Evolutionary conservation across 2,113 vertebrate genomes (phyloP), one percentile per base, ranked within the genome.

Genomic region (Calypte anna): DNA sequence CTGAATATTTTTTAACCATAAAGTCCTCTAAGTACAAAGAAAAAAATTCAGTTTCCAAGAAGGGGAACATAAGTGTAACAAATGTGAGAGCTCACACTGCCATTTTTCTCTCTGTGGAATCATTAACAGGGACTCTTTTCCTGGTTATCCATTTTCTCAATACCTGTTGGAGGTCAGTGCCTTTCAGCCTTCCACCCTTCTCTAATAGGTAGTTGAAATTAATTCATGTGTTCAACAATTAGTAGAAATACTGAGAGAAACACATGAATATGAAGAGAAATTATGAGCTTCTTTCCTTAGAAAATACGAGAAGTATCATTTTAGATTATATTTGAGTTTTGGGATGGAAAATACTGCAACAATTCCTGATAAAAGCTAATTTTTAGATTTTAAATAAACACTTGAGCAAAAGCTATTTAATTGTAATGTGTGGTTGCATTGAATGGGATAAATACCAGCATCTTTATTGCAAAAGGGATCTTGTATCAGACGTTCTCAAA

Each of bases 401-500:
- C 63, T 67, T 66, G 31, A 74, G 16, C 28, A 74, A 80, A 88
- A 80, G 18, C 4, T 78, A 33, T 88, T 85, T 86, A 72, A 85
- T 58, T 43, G 1, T 15, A 30, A 46, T 14, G 7, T 53, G 64
- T 50, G 38, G 20, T 59, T 43, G 20, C 62, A 23, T 67, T 70
- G 10, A 43, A 61, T 66, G 33, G 55, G 23, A 59, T 70, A 90
- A 80, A 83, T 77, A 57, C 48, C 20, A 80, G 30, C 27, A 58
- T 22, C 63, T 19, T 40, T 43, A 22, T 46, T 91, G 33, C 27
- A 92, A 69, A 89, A 73, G 14, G 19, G 51, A 68, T 91, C 72
- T 43, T 66, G 13, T 91, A 70, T 80, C 51, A 48, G 62, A 69
- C 76, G 67, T 77, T 89, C 75, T 88, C 76, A 91, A 93, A 86